Base-by-base conservation (phyloP, 2,888 invertebrate species). In the Helleia helle region DNA sequence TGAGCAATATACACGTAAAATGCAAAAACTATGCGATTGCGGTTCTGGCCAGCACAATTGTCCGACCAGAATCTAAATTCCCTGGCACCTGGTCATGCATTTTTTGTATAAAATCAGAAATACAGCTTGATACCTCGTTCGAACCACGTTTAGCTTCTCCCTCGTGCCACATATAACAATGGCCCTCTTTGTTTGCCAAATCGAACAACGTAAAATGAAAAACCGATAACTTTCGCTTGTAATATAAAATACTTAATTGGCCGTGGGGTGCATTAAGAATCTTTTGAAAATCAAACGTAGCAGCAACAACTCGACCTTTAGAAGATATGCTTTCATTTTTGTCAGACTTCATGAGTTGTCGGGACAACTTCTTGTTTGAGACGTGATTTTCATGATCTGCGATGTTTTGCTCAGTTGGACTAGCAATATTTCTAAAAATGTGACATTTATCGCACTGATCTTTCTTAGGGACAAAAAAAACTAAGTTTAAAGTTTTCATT, bases 391-490 rank as follows among this genome's bases (percentile, higher is more conserved):
- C 6, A 27, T 36, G 38, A 26, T 11, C n/a, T 36, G 41, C 22
- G 39, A 38, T 41, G 27, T 36, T 36, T 31, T 31, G 12, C 14
- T 41, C 41, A 2, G 36, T 26, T 36, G 39, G 39, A n/a, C 40
- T 44, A 41, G 29, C 41, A 46, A n/a, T n/a, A n/a, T n/a, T 9
- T 38, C 25, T 25, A 44, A 40, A n/a, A n/a, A n/a, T n/a, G n/a
- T n/a, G n/a, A n/a, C n/a, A n/a, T n/a, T n/a, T n/a, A n/a, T n/a
- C n/a, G 18, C 49, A 51, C 14, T 42, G 42, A 38, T 49, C 49
- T 26, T 49, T 53, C 44, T 51, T 48, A 1, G 49, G 49, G 25
- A 38, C 29, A n/a, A 30, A 46, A 44, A 24, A 50, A 49, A 18
- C 17, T 41, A 13, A 48, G 14, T 34, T 49, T 50, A 22, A 49